Base-by-base conservation (phyloP, 2,888 invertebrate species). In the Synergus itoensis region DNA sequence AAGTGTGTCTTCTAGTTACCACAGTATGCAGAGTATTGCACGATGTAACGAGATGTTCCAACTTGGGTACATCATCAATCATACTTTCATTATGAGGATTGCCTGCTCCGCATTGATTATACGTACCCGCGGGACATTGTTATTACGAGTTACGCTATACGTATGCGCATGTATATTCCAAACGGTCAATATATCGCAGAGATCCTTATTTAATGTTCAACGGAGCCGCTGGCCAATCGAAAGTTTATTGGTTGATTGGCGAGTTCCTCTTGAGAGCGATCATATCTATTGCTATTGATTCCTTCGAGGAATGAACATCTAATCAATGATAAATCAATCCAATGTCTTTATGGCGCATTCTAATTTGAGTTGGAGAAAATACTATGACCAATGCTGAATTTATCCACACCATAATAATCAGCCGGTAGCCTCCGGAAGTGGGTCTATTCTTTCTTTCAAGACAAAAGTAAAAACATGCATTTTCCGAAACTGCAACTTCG, bases 21-120 rank as follows among this genome's bases (percentile, higher is more conserved):
- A 12, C 43, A 76, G 43, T 48, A 36, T 11, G 53, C 73, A 36
- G 43, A 21, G 7, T 18, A 67, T 48, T 48, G 79, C 76, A 76
- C 67, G 86, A 85, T 86, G 89, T 91, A 91, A 91, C 91, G 91
- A 91, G 91, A 91, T 89, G 87, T 85, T 84, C 86, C 83, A 84
- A 83, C 87, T 86, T 87, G 87, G 85, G 83, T 83, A 86, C 85
- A 87, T 90, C 91, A 92, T 92, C 91, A 91, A 92, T 92, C 92
- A 92, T 89, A 91, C 90, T 91, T 92, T 91, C 92, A 92, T 92
- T 92, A 91, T 90, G 88, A 87, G 89, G 87, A 92, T 91, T 90
- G 90, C 90, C 89, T 84, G 88, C 87, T 87, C 86, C 84, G 88
- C 89, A 89, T 90, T 88, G 88, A 88, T 88, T 91, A 83, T 84